Conservation (phyloP, 1,140 invertebrate species). For the Melipona quadrifasciata region DNA sequence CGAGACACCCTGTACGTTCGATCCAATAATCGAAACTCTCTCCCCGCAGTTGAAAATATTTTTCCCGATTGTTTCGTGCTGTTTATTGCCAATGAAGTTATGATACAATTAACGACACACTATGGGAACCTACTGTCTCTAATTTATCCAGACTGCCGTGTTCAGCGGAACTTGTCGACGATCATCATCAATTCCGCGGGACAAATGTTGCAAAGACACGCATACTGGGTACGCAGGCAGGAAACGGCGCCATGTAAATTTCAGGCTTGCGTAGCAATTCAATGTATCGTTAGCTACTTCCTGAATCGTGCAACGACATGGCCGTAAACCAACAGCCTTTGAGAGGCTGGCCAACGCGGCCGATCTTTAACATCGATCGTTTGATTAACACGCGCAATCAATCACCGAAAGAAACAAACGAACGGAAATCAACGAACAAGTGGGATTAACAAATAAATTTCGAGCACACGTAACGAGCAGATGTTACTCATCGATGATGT, state of each 20-base stretch:
- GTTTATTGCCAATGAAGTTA: background rate
- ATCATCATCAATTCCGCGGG: background rate
- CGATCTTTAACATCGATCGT: background rate
- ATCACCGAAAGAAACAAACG: too few species aligned
- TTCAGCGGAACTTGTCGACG: background rate
- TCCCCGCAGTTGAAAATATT: background rate
- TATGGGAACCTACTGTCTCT: background rate
- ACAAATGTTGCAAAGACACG: conserved; percentile 6
- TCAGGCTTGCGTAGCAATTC: conserved; percentile 5
- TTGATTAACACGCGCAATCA: background rate
- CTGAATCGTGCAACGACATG: background rate
- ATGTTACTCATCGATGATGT: too few species aligned
- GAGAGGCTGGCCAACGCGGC: background rate
- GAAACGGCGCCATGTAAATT: background rate
- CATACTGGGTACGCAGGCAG: background rate
- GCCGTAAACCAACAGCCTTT: background rate
- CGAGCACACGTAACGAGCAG: too few species aligned
- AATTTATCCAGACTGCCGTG: background rate
- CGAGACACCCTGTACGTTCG: too few species aligned
- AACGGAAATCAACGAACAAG: too few species aligned
- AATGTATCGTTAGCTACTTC: background rate
- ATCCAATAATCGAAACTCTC: too few species aligned
- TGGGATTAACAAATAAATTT: too few species aligned
- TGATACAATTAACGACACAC: background rate
- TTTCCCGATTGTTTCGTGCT: background rate